Base-by-base conservation (phyloP, 2,113 vertebrate genomes). In the Promerops cafer region DNA sequence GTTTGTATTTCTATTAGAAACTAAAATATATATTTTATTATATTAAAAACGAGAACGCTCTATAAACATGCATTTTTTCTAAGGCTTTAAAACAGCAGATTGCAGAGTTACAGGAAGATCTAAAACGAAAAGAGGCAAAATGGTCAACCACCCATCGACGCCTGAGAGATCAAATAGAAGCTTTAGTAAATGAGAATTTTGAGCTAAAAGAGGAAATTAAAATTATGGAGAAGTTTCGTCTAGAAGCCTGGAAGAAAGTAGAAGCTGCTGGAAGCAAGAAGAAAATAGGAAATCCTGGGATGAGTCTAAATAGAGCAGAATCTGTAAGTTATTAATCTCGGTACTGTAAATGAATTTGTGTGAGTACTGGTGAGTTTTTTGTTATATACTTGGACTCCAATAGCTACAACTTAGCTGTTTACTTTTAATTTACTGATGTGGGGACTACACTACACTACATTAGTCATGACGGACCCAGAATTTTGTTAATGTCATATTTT, bases 21-120 rank as follows among this genome's bases (percentile, higher is more conserved):
- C 5, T 4, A 31, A 68, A 60, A 28, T 30, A 37, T 30, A 37
- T 28, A 7, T 39, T 87, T 76, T 45, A 45, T 49, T 63, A 6
- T n/a, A 47, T 74, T 56, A 66, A 79, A 89, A 89, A 65, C 35
- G 8, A 50, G 59, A 83, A 39, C 18, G 40, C 18, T 85, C 31
- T 68, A 27, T 63, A 59, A 93, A 57, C 2, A 8, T 44, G 33
- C 13, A 50, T 91, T 84, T 92, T 92, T 91, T 66, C 68, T 24
- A 93, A 99, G 99, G 95, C 80, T 92, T 94, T 99, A 96, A 99
- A 98, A 93, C 98, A 98, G 97, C 99, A 99, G 97, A 95, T 99
- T 83, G 96, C 96, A 94, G 98, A 98, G 37, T 96, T 99, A 95
- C 99, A 99, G 97, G 99, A 99, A 96, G 99, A 99, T 95, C 76